phyloP scores from a whole-genome alignment of 2,797 vertebrate genomes.

The Tiaroga cobitis region DNA sequence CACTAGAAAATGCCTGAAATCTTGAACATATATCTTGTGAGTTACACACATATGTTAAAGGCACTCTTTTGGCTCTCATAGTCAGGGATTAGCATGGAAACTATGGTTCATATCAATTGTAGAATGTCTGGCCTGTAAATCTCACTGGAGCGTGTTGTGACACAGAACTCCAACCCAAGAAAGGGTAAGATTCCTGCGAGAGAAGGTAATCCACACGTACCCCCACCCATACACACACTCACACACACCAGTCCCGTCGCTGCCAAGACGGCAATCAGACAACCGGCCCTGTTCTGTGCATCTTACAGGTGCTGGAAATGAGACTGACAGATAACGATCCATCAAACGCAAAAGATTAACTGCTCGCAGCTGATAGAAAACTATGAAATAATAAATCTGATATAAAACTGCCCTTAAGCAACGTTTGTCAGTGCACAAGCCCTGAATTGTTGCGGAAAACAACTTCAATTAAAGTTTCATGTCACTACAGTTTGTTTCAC shows the following conservation, averaged over 20 bases:
- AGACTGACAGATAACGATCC: slow-evolving; percentile 71
- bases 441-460: not conserved
- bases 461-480: not conserved
- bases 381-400: slow-evolving; percentile 73
- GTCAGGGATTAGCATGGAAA: slow-evolving; percentile 38
- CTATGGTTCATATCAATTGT: slow-evolving; percentile 36
- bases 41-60: not conserved
- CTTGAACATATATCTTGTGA: not conserved
- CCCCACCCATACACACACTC: slow-evolving; percentile 31
- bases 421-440: slow-evolving; percentile 33
- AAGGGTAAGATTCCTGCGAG: slow-evolving; percentile 65
- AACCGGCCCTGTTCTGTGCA: slow-evolving; percentile 65
- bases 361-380: slow-evolving; percentile 69
- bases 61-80: slow-evolving; percentile 27
- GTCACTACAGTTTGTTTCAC: not conserved
- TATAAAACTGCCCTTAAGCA: slow-evolving; percentile 53
- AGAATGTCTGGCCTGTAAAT: slow-evolving; percentile 44
- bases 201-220: slow-evolving; percentile 50
- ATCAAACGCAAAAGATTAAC: slow-evolving; percentile 69
- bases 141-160: slow-evolving; percentile 60
- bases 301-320: slow-evolving; percentile 64
- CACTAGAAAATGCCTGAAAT: not conserved
- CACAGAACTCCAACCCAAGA: slow-evolving; percentile 40
- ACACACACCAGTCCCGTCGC: slow-evolving; percentile 7
- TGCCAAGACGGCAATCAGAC: slow-evolving; percentile 68